Base-by-base conservation (phyloP, 2,888 invertebrate species). In the Lepidocyrtoides sp. region DNA sequence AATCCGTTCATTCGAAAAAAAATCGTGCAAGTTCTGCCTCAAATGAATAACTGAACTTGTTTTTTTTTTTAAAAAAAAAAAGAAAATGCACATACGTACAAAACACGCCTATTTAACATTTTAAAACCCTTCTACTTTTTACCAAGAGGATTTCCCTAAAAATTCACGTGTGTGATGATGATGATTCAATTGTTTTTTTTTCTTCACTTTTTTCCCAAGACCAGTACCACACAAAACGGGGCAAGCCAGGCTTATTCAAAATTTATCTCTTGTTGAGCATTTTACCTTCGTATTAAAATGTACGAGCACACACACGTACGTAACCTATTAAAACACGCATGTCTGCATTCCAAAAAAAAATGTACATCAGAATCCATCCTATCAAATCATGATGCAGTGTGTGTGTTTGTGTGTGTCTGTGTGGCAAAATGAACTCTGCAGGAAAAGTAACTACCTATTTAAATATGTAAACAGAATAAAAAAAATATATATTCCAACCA, bases 111-210 rank as follows among this genome's bases (percentile, higher is more conserved):
- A n/a, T 26, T 60, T 17, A 1, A 54, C 54, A 54, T 60, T 23
- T 12, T 7, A n/a, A 60, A 0, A 20, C 26, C 2, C 7, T 23
- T 12, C 20, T 26, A 60, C 23, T 17, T 17, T 54, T 54, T 7
- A 44, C 44, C 8, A 44, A 44, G 1, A 51, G 14, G 51, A n/a
- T 51, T 4, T 51, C 12, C 3, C 17, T 17, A n/a, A 51, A n/a
- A n/a, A 2, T 2, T n/a, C 1, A 51, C 17, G 1, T n/a, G 17
- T 51, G 5, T 17, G 1, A n/a, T n/a, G n/a, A n/a, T n/a, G 36
- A 54, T 85, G 84, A 85, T 85, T 85, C 84, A 85, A 85, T 85
- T 85, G 69, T 72, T 85, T 48, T 41, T 32, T 26, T 8, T 36
- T 60, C 29, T 51, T 54, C 79, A 63, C 26, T 26, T 4, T 4